Evolutionary conservation across 2,113 vertebrate genomes (phyloP).

Genomic region (Erinaceus europaeus): DNA sequence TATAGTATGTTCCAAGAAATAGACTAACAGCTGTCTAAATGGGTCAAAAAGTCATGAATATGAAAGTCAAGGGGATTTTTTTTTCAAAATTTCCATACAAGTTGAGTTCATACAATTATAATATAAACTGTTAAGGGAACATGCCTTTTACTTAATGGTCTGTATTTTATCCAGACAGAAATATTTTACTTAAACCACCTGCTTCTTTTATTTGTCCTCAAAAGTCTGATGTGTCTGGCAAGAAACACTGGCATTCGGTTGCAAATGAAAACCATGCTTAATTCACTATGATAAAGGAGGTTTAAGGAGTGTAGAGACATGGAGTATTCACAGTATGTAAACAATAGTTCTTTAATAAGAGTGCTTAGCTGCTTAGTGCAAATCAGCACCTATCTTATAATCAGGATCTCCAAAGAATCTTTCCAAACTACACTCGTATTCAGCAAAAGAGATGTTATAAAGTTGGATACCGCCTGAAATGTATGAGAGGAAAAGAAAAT

Average conservation of each 20-base stretch:
- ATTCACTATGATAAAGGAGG: constrained; percentile 43
- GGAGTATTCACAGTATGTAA: constrained; percentile 55
- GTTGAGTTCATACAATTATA: constrained; percentile 20
- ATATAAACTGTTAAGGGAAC: constrained; percentile 4
- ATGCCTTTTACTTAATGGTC: not conserved
- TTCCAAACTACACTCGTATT: constrained; percentile 34
- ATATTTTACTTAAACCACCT: constrained; percentile 56
- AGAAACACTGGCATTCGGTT: constrained; percentile 56
- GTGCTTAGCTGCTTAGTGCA: constrained; percentile 14
- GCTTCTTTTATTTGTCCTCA: constrained; percentile 62
- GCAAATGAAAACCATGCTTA: constrained; percentile 65
- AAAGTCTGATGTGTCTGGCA: constrained; percentile 46
- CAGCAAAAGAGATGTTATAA: constrained; percentile 61
- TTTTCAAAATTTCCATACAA: constrained; percentile 47
- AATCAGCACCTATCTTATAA: constrained; percentile 67
- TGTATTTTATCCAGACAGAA: constrained; percentile 39
- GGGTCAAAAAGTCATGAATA: constrained; percentile 57
- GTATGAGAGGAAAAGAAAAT: constrained; percentile 67
- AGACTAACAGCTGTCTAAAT: constrained; percentile 60
- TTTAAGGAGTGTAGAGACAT: constrained; percentile 39
- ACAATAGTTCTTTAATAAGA: constrained; percentile 39
- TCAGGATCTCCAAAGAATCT: constrained; percentile 54
- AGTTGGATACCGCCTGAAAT: constrained; percentile 42
- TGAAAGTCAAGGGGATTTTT: constrained; percentile 3
- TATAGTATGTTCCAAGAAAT: constrained; percentile 43